Base-by-base conservation (phyloP, 2,797 vertebrate genomes). In the Toxotes lorentzi region DNA sequence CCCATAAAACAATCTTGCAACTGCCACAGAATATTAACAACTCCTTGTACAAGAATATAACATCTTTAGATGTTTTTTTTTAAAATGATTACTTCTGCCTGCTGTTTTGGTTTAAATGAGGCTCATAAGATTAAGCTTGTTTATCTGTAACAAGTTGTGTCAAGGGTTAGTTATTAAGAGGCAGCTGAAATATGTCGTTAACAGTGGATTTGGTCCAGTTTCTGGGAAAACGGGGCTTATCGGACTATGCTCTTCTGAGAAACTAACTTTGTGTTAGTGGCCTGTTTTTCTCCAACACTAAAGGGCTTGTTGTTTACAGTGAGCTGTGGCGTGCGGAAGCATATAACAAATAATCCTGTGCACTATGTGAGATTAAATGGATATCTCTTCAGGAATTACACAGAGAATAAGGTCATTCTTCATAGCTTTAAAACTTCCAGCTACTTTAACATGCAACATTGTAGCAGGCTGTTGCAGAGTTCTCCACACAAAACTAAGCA, bases 251-350 rank as follows among this genome's bases (percentile, higher is more conserved):
- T 34, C 5, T 41, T 78, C 45, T 57, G 24, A 66, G 40, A 79
- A 75, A 48, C 17, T 19, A 30, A 65, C 40, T 47, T 45, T 79
- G 38, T 17, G 38, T 34, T 12, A 23, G 57, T 14, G 9, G 59
- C 23, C 30, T 40, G 54, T 82, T 76, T 72, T 32, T 51, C 65
- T 7, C 23, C 14, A 24, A 66, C 40, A 61, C 61, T 65, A 79
- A 82, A 67, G 30, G 58, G 73, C 10, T 17, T 9, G 0, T 78
- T 83, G 70, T 85, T 87, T 43, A 58, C 34, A 53, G 16, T 38
- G 23, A 77, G 19, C 51, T 38, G 34, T 54, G 16, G 24, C 5
- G 8, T 51, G 54, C 41, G 24, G 9, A 16, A 21, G 8, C 58
- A 78, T 30, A 61, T 3, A 48, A 8, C 10, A 83, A 68, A 73